A percentile compares a stretch with the other conserved stretches of the same genome.
These are phyloP conservation scores for Peromyscus leucopus DNA, from an alignment of 2,113 vertebrate genomes.

Conservation along the genomic window DNA sequence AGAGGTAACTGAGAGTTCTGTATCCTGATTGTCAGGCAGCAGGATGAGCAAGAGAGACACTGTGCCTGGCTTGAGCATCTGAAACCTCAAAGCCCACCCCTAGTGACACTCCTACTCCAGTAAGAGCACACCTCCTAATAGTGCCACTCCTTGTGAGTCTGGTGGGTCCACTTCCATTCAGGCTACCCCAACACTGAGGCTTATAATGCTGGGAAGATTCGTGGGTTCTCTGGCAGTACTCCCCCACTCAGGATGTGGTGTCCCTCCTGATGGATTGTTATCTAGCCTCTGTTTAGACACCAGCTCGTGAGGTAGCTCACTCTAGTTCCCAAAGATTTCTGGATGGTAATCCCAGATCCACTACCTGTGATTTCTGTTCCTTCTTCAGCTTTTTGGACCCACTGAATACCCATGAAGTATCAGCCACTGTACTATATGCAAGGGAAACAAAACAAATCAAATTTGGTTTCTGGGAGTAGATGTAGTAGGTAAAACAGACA, in stretches of 20 bases:
- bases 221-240: accelerated
- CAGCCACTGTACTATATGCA: background rate
- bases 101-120: background rate
- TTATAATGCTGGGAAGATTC: background rate
- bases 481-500: background rate
- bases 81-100: background rate
- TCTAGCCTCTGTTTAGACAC: background rate
- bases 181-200: background rate
- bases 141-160: background rate
- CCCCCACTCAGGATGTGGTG: background rate
- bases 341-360: background rate
- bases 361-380: background rate
- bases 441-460: background rate
- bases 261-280: background rate
- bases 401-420: background rate
- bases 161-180: background rate
- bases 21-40: background rate
- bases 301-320: background rate
- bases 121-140: background rate
- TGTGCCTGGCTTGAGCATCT: background rate
- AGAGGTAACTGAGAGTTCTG: background rate
- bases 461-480: background rate
- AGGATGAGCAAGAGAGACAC: background rate
- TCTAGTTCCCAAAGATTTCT: background rate
- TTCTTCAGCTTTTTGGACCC: background rate